Percentiles rank a stretch among this genome's conserved stretches.
phyloP scores from a whole-genome alignment of 2,113 vertebrate species.

The Variabilichromis moorii region DNA sequence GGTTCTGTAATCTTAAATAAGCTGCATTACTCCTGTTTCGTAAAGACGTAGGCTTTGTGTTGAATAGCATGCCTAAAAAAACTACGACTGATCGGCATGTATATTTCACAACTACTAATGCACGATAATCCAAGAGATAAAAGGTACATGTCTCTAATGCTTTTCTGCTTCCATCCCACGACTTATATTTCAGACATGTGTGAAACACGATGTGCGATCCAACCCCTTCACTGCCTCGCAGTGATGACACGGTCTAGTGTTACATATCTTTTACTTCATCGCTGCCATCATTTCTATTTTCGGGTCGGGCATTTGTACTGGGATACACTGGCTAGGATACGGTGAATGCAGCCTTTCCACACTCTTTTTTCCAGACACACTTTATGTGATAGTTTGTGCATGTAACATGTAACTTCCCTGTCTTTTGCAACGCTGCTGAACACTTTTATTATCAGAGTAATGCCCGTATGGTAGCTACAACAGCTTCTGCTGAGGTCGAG shows the following conservation, averaged over 20 bases:
- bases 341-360: not conserved
- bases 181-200: not conserved
- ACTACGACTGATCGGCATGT: not conserved
- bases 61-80: not conserved
- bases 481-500: not conserved
- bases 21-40: not conserved
- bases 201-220: not conserved
- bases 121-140: not conserved
- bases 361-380: not conserved
- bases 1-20: not conserved
- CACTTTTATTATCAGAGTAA: not conserved
- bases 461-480: not conserved
- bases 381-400: not conserved
- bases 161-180: not conserved
- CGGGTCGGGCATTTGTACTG: not conserved
- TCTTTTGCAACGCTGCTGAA: not conserved
- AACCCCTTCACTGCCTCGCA: not conserved
- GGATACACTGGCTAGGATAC: not conserved
- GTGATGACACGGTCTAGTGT: not conserved
- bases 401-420: not conserved
- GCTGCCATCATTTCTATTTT: slow-evolving; percentile 7
- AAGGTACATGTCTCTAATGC: not conserved
- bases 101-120: not conserved
- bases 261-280: not conserved
- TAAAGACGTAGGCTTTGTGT: not conserved